phyloP scores from a whole-genome alignment of 2,888 invertebrate species.

The Caenorhabditis sulstoni region DNA sequence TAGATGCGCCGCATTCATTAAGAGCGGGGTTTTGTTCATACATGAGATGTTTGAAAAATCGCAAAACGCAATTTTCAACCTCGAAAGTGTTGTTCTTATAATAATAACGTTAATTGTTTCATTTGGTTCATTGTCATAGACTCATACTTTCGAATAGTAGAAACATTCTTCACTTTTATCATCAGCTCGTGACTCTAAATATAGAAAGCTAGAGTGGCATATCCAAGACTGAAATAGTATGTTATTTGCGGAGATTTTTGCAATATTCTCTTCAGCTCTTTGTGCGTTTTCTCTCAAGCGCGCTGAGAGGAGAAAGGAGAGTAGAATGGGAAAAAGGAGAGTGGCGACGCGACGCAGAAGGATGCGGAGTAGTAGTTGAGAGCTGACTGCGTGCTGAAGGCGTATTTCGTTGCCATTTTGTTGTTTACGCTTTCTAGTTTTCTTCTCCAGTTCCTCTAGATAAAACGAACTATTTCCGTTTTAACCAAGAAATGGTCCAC shows the following conservation, averaged over 20 bases:
- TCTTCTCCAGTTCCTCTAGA: slow-evolving; percentile 12
- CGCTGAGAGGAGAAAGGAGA: slow-evolving; percentile 21
- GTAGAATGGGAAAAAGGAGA: slow-evolving; percentile 2
- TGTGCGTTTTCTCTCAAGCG: slow-evolving; percentile 55
- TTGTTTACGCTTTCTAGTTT: slow-evolving; percentile 50
- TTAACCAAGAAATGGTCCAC: no score
- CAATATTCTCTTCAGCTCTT: slow-evolving; percentile 34
- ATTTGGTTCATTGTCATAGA: no score
- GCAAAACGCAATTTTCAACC: no score
- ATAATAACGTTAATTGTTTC: no score
- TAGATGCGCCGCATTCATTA: no score
- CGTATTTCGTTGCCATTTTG: slow-evolving; percentile 56
- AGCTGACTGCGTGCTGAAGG: slow-evolving; percentile 57
- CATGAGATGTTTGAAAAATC: no score
- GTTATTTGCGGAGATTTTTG: slow-evolving; percentile 34
- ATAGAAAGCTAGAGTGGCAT: not conserved
- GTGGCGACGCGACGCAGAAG: slow-evolving; percentile 22
- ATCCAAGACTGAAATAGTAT: slow-evolving; percentile 23
- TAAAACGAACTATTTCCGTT: not conserved
- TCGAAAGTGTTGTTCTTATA: no score
- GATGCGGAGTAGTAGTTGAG: slow-evolving; percentile 28
- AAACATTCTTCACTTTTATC: no score
- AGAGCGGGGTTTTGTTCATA: no score
- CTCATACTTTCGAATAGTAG: no score
- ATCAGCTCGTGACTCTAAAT: not conserved